Evolutionary conservation across 1,140 invertebrate species (phyloP).

Genomic region (Dolichoris vasculosae): DNA sequence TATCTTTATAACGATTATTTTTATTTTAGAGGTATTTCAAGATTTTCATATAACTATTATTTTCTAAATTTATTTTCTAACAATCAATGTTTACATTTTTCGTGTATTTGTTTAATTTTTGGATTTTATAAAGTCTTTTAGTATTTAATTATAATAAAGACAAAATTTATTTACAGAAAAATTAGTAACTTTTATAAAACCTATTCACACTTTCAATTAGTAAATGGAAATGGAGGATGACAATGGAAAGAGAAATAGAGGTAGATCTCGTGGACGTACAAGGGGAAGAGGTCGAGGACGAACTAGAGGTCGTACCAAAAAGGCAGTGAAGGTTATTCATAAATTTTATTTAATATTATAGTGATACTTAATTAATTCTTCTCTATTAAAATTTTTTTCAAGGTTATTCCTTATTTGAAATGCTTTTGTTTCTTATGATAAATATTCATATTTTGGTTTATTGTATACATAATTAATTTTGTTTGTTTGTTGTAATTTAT

Average conservation of each 20-base stretch:
- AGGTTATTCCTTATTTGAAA: not conserved
- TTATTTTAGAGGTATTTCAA: not conserved
- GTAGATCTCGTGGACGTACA: slow-evolving; percentile 26
- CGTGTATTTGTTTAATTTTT: not conserved
- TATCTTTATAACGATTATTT: not conserved
- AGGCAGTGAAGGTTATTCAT: slow-evolving; percentile 48
- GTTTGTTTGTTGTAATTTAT: not conserved
- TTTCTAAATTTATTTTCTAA: not conserved
- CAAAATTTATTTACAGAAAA: not conserved
- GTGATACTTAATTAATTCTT: not conserved
- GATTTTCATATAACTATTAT: not conserved
- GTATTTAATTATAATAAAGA: not conserved
- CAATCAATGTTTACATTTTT: slow-evolving; percentile 28
- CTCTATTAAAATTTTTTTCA: no score
- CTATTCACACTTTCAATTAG: not conserved
- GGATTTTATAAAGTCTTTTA: not conserved
- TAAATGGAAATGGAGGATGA: slow-evolving; percentile 50
- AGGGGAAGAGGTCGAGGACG: slow-evolving; percentile 43
- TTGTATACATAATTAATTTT: not conserved
- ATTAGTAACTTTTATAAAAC: not conserved
- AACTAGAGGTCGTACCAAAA: slow-evolving; percentile 49
- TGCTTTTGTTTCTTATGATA: not conserved
- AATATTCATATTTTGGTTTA: not conserved
- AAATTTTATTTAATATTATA: not conserved
- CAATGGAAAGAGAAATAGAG: slow-evolving; percentile 45